Evolutionary conservation across 1,140 invertebrate species (phyloP).

Genomic region (Drepana arcuata): DNA sequence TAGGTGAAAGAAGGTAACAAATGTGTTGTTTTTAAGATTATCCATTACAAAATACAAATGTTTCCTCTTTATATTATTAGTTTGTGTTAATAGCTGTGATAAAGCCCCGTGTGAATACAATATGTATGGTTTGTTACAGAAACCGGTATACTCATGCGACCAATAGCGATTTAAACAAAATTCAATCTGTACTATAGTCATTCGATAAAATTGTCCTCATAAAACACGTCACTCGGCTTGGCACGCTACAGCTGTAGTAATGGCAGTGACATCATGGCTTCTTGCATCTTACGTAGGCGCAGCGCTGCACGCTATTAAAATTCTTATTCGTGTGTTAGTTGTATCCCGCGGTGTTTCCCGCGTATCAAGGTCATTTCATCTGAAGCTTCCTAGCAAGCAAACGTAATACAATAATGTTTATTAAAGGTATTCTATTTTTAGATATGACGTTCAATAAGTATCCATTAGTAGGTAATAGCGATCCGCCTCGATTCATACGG

Average conservation of each 20-base stretch:
- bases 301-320: constrained; percentile 5
- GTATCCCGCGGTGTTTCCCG: background rate
- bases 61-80: background rate
- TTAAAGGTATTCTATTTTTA: background rate
- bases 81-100: background rate
- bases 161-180: too few species aligned
- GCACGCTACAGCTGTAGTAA: constrained; percentile 23
- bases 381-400: too few species aligned
- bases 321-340: background rate
- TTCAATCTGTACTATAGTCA: constrained; percentile 1
- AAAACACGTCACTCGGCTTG: constrained; percentile 48
- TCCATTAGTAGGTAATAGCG: background rate
- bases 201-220: constrained; percentile 21
- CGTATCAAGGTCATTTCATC: too few species aligned
- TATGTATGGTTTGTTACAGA: background rate
- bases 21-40: too few species aligned
- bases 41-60: background rate
- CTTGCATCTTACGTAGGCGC: background rate
- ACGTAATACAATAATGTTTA: background rate
- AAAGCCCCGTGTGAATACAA: background rate
- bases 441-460: background rate
- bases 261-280: constrained; percentile 33
- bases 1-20: too few species aligned
- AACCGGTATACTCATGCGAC: background rate
- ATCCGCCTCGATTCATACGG: too few species aligned